Percentiles rank a stretch among this genome's conserved stretches.
These are phyloP conservation scores for Diadema setosum DNA, from an alignment of 35 echinoderm and acorn worm species.

Conservation along the genomic window DNA sequence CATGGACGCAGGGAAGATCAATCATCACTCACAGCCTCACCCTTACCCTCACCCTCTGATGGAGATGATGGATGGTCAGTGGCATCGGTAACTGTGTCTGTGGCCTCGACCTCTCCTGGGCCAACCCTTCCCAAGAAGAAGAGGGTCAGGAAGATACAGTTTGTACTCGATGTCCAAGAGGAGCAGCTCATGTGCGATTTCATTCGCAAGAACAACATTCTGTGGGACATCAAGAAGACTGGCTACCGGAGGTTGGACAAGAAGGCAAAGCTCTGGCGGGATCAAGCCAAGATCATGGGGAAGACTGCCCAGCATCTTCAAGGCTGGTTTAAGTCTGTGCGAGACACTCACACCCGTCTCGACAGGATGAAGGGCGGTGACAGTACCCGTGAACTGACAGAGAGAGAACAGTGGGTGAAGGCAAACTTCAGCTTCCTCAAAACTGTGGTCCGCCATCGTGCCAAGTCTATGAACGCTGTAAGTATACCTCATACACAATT, in stretches of 20 bases:
- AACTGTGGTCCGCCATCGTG: conserved; percentile 6
- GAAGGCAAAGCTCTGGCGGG: conserved; percentile 4
- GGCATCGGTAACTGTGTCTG: neutral
- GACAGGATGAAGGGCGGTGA: conserved; percentile 21
- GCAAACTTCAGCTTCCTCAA: conserved; percentile 1
- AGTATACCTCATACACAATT: conserved; percentile 18
- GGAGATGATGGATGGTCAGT: neutral
- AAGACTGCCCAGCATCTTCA: neutral
- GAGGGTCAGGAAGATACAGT: neutral
- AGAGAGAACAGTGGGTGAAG: conserved; percentile 39
- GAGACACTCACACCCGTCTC: conserved; percentile 21
- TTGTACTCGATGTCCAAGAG: neutral
- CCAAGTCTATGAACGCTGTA: conserved; percentile 5
- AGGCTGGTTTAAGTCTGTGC: neutral
- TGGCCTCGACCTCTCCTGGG: neutral
- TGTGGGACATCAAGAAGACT: neutral
- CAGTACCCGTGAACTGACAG: conserved; percentile 5
- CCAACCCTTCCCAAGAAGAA: neutral
- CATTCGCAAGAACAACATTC: neutral
- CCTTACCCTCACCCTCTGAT: neutral
- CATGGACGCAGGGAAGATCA: conserved; percentile 11
- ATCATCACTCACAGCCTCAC: neutral
- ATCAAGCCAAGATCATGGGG: neutral
- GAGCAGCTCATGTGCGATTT: neutral
- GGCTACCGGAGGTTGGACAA: neutral